Base-by-base conservation (phyloP, 2,888 invertebrate genomes). In the Drosophila paracracens region DNA sequence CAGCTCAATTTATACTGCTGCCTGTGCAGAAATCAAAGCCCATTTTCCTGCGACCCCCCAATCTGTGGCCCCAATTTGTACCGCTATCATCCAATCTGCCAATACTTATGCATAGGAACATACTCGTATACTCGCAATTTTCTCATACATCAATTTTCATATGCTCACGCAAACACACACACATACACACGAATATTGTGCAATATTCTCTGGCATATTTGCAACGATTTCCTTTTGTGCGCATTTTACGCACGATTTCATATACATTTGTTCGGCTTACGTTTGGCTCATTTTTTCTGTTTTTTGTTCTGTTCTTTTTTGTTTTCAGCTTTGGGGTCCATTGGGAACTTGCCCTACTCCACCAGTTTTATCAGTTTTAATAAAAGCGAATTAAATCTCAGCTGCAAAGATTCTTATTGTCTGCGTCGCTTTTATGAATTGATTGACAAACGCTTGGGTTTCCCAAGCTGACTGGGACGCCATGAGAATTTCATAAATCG, bases 221-320 rank as follows among this genome's bases (percentile, higher is more conserved):
- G 72, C 83, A 83, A 72, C 67, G 70, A 82, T 77, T 80, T 83
- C 51, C 82, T 76, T 86, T 88, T 87, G 81, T 86, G 81, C 77
- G 79, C 81, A 79, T 84, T 82, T 86, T 84, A 87, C 87, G 87
- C 87, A 87, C 87, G 87, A 87, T 87, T 87, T 88, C 83, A 84
- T 86, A 81, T 86, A 84, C 82, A 76, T 86, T 86, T 80, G 79
- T 79, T 76, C 61, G 82, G 78, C 84, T 85, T 85, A 81, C 70
- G 68, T 66, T 71, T 59, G 48, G 4, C 21, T 60, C 51, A 65
- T 68, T 62, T 51, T 60, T 48, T 43, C 31, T 40, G 16, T 46
- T 36, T 31, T 36, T 31, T 46, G 36, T 29, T 60, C 67, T 54
- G 46, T 54, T 62, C 29, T 71, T 52, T 46, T 66, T 52, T 70